phyloP scores from a whole-genome alignment of 2,113 vertebrate species.

The Pedetes capensis region DNA sequence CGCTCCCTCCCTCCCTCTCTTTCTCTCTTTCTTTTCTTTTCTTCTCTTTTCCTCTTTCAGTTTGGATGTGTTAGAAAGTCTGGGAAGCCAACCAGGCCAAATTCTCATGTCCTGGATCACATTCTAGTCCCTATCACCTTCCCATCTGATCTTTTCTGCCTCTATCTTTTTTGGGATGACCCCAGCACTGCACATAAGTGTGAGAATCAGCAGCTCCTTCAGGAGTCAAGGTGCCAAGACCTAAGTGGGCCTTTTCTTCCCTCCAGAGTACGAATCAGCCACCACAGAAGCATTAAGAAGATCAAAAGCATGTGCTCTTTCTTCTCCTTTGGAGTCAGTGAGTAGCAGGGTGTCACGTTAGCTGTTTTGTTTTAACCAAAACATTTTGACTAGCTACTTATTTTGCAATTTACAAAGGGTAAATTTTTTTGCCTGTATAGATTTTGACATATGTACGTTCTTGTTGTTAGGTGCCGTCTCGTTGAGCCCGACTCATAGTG shows the following conservation, averaged over 20 bases:
- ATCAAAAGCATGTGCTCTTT: neutral
- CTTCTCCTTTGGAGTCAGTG: neutral
- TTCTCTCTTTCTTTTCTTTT: no score
- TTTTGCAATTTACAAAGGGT: neutral
- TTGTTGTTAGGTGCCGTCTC: no score
- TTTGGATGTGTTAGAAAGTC: neutral
- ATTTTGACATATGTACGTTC: neutral
- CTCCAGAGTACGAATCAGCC: neutral
- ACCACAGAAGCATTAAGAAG: neutral
- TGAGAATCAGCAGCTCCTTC: neutral
- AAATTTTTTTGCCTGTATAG: neutral
- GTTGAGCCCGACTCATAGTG: no score
- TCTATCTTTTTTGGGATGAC: neutral
- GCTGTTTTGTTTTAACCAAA: neutral
- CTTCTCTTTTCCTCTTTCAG: neutral
- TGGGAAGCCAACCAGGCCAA: neutral
- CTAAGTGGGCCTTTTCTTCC: neutral
- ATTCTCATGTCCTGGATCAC: accelerated
- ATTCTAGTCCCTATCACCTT: neutral
- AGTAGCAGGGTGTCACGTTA: neutral
- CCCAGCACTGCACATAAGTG: no score
- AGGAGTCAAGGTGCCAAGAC: neutral
- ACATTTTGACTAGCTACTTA: neutral
- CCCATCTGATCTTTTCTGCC: neutral
- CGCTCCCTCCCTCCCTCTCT: no score